Conservation (phyloP, 2,888 invertebrate species). For the Drosophila paramelanica region DNA sequence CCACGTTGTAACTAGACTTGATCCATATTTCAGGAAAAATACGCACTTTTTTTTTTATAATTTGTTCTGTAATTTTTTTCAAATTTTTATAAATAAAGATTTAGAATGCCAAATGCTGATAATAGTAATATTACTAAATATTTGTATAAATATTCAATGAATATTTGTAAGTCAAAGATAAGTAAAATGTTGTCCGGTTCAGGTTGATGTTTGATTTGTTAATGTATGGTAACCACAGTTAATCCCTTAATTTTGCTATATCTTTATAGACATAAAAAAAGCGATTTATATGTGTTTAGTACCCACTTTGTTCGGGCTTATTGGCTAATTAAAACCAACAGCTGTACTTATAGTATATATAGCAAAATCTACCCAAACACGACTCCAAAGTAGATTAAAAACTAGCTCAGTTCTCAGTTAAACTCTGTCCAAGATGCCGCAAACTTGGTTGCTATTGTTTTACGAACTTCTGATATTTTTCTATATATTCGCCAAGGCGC, state of each 20-base stretch:
- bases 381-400: neutral
- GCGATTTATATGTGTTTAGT: neutral
- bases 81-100: too few relatives aligned
- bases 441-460: slow-evolving; percentile 8
- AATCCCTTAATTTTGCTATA: neutral
- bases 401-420: slow-evolving; percentile 14
- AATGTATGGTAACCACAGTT: neutral
- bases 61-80: neutral
- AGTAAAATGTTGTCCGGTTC: too few relatives aligned
- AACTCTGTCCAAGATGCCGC: slow-evolving; percentile 43
- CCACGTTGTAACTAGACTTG: slow-evolving; percentile 1
- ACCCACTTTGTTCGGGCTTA: slow-evolving; percentile 8
- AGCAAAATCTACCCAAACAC: neutral
- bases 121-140: too few relatives aligned
- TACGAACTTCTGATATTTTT: neutral
- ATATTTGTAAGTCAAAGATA: too few relatives aligned
- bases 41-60: too few relatives aligned
- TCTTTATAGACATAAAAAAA: neutral
- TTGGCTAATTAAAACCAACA: slow-evolving; percentile 16
- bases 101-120: too few relatives aligned
- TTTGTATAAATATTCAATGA: too few relatives aligned
- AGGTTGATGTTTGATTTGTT: neutral
- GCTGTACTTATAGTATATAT: slow-evolving; percentile 11
- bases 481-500: neutral
- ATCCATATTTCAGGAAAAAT: neutral